phyloP scores from a whole-genome alignment of 2,113 vertebrate genomes.

The Halcyon senegalensis region DNA sequence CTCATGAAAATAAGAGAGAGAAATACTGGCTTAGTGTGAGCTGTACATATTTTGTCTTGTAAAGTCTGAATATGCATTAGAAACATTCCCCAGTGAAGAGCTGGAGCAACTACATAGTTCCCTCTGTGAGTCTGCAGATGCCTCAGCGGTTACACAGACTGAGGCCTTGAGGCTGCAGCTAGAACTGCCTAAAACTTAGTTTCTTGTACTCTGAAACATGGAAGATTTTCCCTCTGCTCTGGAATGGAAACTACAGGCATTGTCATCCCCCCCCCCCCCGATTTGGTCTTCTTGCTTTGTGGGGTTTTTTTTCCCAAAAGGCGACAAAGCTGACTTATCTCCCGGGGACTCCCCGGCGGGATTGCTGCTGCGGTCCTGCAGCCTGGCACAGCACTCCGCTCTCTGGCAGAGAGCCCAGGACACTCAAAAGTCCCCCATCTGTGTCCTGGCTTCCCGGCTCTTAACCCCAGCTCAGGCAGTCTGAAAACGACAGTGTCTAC shows the following conservation, averaged over 20 bases:
- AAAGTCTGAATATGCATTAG: background rate
- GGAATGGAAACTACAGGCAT: background rate
- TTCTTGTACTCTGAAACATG: background rate
- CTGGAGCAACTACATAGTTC: background rate
- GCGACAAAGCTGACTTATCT: background rate
- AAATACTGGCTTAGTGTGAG: background rate
- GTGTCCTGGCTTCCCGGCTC: background rate
- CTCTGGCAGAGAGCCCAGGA: background rate
- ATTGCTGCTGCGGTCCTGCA: accelerated
- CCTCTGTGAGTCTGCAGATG: background rate
- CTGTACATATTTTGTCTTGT: background rate
- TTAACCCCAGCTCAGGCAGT: background rate
- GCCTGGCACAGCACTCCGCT: accelerated
- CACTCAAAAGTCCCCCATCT: background rate
- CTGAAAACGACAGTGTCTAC: background rate
- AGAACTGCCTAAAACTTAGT: background rate
- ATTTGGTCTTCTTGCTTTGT: background rate
- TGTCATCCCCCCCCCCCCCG: background rate
- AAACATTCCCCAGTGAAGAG: background rate
- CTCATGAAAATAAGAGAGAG: background rate
- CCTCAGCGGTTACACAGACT: background rate
- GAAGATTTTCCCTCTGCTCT: background rate
- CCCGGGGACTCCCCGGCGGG: background rate
- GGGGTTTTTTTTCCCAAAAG: background rate
- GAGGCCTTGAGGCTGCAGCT: background rate